These are phyloP conservation scores for Arge pagana DNA, from an alignment of 2,888 invertebrate species.

Conservation along the genomic window DNA sequence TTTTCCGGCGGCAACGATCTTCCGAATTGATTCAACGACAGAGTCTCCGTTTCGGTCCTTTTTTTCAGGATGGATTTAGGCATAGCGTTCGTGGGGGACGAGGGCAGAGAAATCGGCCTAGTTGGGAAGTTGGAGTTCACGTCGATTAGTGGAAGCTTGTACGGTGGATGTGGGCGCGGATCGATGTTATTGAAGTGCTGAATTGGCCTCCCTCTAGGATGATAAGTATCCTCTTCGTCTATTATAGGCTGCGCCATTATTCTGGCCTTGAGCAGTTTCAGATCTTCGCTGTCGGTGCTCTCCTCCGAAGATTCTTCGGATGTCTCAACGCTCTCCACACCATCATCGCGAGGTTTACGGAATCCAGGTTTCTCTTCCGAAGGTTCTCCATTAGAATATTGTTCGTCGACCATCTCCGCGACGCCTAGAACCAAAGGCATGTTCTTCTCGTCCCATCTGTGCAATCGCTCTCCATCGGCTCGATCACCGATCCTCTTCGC, in stretches of 20 bases:
- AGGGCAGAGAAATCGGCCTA: slow-evolving; percentile 19
- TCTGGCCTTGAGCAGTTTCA: slow-evolving; percentile 46
- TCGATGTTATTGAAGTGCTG: slow-evolving; percentile 20
- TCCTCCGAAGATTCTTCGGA: slow-evolving; percentile 43
- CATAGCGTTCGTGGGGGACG: slow-evolving; percentile 63
- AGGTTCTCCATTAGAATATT: slow-evolving; percentile 15
- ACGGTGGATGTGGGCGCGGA: slow-evolving; percentile 31
- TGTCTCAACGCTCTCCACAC: slow-evolving; percentile 36
- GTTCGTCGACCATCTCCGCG: slow-evolving; percentile 2
- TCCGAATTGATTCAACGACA: slow-evolving; percentile 46
- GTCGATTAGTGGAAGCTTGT: slow-evolving; percentile 27
- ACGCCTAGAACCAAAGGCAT: slow-evolving; percentile 30
- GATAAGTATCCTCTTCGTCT: slow-evolving; percentile 52
- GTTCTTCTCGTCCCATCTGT: slow-evolving; percentile 35
- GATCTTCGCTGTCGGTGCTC: slow-evolving; percentile 48
- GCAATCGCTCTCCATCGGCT: slow-evolving; percentile 25
- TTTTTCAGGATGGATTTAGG: slow-evolving; percentile 82
- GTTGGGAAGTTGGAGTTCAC: slow-evolving; percentile 28
- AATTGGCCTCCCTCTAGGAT: slow-evolving; percentile 46
- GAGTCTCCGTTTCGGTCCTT: slow-evolving; percentile 50
- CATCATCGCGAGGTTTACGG: slow-evolving; percentile 26
- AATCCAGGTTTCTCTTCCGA: slow-evolving; percentile 27
- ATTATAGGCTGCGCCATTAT: slow-evolving; percentile 46
- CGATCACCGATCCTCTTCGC: neutral
- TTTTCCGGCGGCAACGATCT: slow-evolving; percentile 51